Conservation (phyloP, 2,797 vertebrate genomes). For the Alcedo quadribrachys region DNA sequence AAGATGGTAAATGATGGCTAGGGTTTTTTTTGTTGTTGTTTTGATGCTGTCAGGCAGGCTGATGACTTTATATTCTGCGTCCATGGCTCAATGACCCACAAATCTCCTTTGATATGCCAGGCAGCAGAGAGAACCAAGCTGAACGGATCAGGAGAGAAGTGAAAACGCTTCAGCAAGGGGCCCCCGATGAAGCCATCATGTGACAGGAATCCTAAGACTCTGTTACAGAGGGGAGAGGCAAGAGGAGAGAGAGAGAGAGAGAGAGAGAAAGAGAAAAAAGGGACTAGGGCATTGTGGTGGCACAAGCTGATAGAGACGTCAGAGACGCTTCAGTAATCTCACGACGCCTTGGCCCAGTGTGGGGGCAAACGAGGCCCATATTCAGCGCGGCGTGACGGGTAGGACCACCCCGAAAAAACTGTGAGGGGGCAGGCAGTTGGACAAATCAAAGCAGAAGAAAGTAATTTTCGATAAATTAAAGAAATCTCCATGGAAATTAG, state of each 20-base stretch:
- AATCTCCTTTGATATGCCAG: constrained; percentile 98
- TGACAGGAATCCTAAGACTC: constrained; percentile 88
- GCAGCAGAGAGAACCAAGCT: constrained; percentile 88
- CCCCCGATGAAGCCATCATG: constrained; percentile 94
- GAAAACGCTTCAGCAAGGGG: constrained; percentile 79
- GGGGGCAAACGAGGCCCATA: constrained; percentile 85
- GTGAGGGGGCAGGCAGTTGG: constrained; percentile 80
- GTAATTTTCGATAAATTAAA: constrained; percentile 97
- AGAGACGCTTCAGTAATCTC: constrained; percentile 92
- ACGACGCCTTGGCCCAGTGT: constrained; percentile 87
- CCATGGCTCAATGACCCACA: constrained; percentile 95
- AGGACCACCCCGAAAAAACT: constrained; percentile 91
- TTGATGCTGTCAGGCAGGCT: constrained; percentile 87
- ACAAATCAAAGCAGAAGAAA: constrained; percentile 90
- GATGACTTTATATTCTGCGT: constrained; percentile 93
- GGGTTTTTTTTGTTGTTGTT: constrained; percentile 27
- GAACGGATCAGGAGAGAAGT: constrained; percentile 82
- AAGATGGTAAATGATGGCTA: constrained; percentile 55
- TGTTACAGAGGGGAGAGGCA: constrained; percentile 60
- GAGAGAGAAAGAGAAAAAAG: constrained; percentile 58
- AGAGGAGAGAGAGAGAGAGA: constrained; percentile 50
- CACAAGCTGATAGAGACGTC: constrained; percentile 94
- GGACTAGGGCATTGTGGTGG: constrained; percentile 83
- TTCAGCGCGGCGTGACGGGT: constrained; percentile 88
- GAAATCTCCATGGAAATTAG: constrained; percentile 99